Base-by-base conservation (phyloP, 1,140 invertebrate species). In the Lepidurus arcticus region DNA sequence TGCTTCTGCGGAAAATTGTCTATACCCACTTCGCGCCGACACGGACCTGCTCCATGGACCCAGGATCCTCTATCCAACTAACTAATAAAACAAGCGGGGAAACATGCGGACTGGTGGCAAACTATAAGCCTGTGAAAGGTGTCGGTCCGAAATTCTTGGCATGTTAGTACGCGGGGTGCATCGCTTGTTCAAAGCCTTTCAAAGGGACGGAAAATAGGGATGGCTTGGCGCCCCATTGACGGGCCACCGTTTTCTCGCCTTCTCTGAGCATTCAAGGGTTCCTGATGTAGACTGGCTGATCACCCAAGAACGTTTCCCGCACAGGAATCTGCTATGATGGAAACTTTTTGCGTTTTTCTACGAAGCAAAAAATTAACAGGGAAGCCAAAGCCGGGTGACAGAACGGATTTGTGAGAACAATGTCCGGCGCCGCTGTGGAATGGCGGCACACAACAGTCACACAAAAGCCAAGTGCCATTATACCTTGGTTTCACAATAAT, bases 1-100 rank as follows among this genome's bases (percentile, higher is more conserved):
- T 65, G 53, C 53, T 65, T 65, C n/a, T 65, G 53, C 53, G 53
- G 53, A 65, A 65, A 65, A 65, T 65, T 65, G 53, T 65, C 53
- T 65, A 21, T 65, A 21, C 53, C 53, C 53, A 65, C 53, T 21
- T 65, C 21, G 8, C 53, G 53, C 53, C 53, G 53, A 65, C 53
- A 65, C 53, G 53, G 21, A 65, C 53, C 53, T 21, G 16, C 16
- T 9, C 53, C 53, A 16, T 65, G n/a, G 53, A 65, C 53, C 34
- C 34, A 1, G 53, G 53, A 21, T 65, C 53, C 53, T 21, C 53
- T 65, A 65, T 65, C 53, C 21, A n/a, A 65, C 53, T 65, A 21
- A 65, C 53, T 65, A 65, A 65, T 65, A 65, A 65, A 65, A 65
- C 53, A 65, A 65, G 53, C 53, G 53, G 53, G 53, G 53, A 65